Evolutionary conservation across 1,140 invertebrate genomes (phyloP).

Genomic region (Babylonia areolata): DNA sequence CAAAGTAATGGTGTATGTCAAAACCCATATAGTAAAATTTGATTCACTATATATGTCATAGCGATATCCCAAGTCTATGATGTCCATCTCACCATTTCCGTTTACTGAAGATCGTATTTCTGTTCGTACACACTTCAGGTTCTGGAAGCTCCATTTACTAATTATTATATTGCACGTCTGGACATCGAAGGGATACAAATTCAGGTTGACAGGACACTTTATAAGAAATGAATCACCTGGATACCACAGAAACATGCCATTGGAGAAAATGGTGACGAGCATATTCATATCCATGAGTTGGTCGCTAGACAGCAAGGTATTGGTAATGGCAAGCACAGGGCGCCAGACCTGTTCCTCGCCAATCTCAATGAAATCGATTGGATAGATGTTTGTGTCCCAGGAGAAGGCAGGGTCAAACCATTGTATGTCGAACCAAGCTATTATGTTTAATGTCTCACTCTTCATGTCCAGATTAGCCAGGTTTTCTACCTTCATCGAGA

Average conservation of each 20-base stretch:
- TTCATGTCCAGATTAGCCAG: constrained; percentile 1
- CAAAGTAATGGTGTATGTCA: constrained; percentile 29
- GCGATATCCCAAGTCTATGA: background rate
- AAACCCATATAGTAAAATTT: background rate
- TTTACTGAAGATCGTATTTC: background rate
- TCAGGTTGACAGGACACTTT: constrained; percentile 87
- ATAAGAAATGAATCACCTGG: constrained; percentile 76
- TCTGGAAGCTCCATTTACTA: constrained; percentile 92
- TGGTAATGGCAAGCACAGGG: constrained; percentile 6
- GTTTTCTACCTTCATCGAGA: background rate
- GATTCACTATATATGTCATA: background rate
- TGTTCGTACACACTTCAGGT: background rate
- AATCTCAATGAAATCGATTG: background rate
- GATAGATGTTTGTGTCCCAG: constrained; percentile 15
- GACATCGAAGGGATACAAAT: constrained; percentile 85
- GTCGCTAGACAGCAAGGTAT: background rate
- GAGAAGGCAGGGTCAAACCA: constrained; percentile 6
- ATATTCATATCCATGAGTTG: background rate
- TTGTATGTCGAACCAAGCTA: background rate
- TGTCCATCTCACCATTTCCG: background rate
- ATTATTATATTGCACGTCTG: constrained; percentile 98
- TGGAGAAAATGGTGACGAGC: background rate
- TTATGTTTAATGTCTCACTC: background rate
- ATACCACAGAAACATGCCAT: background rate
- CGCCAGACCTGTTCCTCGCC: background rate